Evolutionary conservation across 2,797 vertebrate species (phyloP).

Genomic region (Poecile montanus): DNA sequence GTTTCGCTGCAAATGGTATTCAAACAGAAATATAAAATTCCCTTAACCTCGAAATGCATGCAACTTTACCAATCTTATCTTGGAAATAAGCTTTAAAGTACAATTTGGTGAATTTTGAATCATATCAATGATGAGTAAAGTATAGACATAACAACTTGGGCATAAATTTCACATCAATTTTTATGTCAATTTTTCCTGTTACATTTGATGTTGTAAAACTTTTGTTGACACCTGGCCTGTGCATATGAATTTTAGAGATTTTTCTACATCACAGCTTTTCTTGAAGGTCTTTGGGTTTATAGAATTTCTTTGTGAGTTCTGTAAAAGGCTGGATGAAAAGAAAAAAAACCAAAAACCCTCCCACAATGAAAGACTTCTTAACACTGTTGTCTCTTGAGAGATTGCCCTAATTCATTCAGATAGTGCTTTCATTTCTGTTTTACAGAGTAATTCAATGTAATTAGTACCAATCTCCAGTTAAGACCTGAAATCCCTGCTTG

Average conservation of each 20-base stretch:
- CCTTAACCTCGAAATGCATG: neutral
- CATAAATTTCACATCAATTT: neutral
- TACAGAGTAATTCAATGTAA: neutral
- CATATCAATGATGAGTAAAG: neutral
- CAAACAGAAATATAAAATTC: neutral
- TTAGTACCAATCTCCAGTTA: constrained; percentile 31
- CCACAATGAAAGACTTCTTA: neutral
- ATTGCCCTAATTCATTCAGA: neutral
- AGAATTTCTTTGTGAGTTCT: neutral
- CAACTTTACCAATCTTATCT: neutral
- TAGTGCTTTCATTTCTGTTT: constrained; percentile 12
- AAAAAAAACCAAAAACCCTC: fast-evolving
- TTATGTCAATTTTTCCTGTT: neutral
- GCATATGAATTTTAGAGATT: neutral
- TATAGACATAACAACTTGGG: neutral
- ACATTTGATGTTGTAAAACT: neutral
- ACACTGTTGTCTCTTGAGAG: neutral
- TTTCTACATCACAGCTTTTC: neutral
- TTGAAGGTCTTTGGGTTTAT: neutral
- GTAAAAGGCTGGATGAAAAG: neutral
- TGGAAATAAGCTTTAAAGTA: neutral
- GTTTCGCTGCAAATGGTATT: neutral
- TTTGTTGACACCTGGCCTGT: neutral
- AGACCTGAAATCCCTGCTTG: constrained; percentile 24
- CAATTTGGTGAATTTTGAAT: neutral